Conservation (phyloP, 2,113 vertebrate species). For the Edolisoma coerulescens region DNA sequence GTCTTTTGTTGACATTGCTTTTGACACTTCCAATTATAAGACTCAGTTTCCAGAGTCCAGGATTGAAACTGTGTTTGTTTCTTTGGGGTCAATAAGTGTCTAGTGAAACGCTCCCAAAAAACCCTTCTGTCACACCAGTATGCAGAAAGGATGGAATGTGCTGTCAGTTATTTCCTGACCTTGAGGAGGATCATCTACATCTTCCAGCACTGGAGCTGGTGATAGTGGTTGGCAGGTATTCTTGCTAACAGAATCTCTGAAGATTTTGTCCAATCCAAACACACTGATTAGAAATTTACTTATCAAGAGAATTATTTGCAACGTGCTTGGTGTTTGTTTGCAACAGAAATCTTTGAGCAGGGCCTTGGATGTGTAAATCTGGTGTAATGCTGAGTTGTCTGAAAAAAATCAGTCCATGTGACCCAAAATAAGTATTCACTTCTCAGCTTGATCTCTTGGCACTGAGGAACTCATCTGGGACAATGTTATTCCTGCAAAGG, state of each 20-base stretch:
- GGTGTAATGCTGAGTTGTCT: background rate
- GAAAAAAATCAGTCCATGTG: background rate
- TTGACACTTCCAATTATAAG: background rate
- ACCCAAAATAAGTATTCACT: background rate
- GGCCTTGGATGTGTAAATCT: background rate
- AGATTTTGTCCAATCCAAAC: background rate
- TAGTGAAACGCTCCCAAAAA: background rate
- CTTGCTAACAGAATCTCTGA: background rate
- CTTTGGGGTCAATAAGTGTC: background rate
- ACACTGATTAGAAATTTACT: background rate
- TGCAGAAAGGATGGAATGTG: background rate
- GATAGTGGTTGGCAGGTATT: background rate
- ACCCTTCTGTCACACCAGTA: background rate
- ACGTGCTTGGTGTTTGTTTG: background rate
- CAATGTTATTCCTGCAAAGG: background rate
- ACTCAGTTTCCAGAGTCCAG: background rate
- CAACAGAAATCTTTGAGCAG: background rate
- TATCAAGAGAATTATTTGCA: background rate
- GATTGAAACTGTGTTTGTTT: background rate
- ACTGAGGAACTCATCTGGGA: background rate
- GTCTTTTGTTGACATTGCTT: background rate
- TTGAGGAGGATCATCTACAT: background rate
- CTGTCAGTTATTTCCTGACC: background rate
- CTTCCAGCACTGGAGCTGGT: background rate
- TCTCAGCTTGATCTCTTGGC: background rate